Evolutionary conservation across 2,888 invertebrate genomes (phyloP).

Genomic region (Odontocolon sp.): DNA sequence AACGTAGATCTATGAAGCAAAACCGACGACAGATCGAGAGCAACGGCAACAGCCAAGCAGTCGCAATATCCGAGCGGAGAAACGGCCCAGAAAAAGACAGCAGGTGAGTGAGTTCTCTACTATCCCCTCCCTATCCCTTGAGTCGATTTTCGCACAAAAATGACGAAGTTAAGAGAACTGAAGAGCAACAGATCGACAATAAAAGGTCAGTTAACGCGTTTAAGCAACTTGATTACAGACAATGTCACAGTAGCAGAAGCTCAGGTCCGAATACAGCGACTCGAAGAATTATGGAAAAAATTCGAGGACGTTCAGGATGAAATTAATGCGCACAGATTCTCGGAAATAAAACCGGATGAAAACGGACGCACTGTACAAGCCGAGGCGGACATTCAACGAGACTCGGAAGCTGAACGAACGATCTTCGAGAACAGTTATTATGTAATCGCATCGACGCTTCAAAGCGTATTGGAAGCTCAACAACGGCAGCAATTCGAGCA

Average conservation of each 20-base stretch:
- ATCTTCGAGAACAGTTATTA: conserved; percentile 39
- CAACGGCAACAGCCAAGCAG: not conserved
- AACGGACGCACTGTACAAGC: not conserved
- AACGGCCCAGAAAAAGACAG: conserved; percentile 1
- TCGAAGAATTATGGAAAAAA: conserved; percentile 33
- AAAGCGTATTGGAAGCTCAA: conserved; percentile 8
- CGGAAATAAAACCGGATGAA: not conserved
- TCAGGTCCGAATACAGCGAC: not conserved
- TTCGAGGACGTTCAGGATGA: conserved; percentile 33
- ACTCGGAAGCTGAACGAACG: conserved; percentile 32
- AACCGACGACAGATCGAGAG: not conserved
- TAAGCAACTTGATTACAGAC: conserved; percentile 25
- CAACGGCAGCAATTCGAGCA: not conserved
- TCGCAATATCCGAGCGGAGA: conserved; percentile 7
- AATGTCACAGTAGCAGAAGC: conserved; percentile 34
- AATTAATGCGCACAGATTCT: conserved; percentile 16
- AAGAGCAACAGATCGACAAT: conserved; percentile 23
- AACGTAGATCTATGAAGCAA: not conserved
- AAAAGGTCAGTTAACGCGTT: conserved; percentile 36
- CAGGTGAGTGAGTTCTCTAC: conserved; percentile 51
- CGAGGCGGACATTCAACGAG: conserved; percentile 9
- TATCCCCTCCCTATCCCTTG: conserved; percentile 31
- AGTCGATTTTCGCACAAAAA: conserved; percentile 32
- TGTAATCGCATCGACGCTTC: conserved; percentile 22
- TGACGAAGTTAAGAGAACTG: conserved; percentile 26